These are phyloP conservation scores for Oikopleura dioica DNA, from an alignment of 23 tunicate genomes.

Conservation along the genomic window DNA sequence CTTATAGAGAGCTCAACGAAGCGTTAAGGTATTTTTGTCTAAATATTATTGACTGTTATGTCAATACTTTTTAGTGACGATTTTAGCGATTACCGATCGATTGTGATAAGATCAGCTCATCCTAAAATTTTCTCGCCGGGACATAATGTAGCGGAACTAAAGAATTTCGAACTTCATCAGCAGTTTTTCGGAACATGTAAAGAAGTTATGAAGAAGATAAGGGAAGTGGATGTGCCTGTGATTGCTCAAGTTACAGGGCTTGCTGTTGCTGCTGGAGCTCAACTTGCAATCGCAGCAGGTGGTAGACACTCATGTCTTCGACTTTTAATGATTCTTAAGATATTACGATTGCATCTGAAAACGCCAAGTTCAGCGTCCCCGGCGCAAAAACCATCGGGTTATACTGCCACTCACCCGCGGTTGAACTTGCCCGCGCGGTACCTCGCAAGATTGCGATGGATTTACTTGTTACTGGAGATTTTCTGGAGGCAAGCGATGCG, in stretches of 20 bases:
- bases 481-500: slow-evolving; percentile 66
- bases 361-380: too few relatives aligned
- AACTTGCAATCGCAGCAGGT: too few relatives aligned
- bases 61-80: not conserved
- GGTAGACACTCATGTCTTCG: too few relatives aligned
- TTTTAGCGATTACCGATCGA: not conserved
- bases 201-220: slow-evolving; percentile 66
- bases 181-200: slow-evolving; percentile 53
- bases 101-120: not conserved
- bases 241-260: slow-evolving; percentile 47
- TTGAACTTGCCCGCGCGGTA: slow-evolving; percentile 60
- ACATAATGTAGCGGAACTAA: not conserved
- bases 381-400: slow-evolving; percentile 31
- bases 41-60: too few relatives aligned
- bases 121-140: not conserved
- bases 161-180: slow-evolving; percentile 28
- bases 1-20: too few relatives aligned
- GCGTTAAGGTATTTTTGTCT: too few relatives aligned
- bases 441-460: slow-evolving; percentile 82
- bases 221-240: slow-evolving; percentile 78
- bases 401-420: slow-evolving; percentile 94
- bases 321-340: slow-evolving; percentile 86
- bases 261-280: slow-evolving; percentile 96
- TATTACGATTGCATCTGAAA: too few relatives aligned
- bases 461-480: slow-evolving; percentile 69